These are phyloP conservation scores for Hypolimnas misippus DNA, from an alignment of 2,888 invertebrate species.

Conservation along the genomic window DNA sequence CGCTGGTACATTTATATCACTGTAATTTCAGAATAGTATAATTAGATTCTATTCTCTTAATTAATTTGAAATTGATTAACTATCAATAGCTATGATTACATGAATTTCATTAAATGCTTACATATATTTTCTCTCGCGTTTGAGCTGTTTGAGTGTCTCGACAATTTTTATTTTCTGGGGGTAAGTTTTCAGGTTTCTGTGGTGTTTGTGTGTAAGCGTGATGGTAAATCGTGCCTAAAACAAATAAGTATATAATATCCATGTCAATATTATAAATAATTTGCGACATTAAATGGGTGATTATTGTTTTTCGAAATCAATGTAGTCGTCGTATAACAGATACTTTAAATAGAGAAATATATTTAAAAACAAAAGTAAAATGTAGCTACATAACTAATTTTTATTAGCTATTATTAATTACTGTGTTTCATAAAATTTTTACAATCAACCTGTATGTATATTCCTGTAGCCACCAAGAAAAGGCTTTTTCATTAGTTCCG, in stretches of 20 bases:
- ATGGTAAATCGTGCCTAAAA: slow-evolving; percentile 86
- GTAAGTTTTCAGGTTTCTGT: slow-evolving; percentile 81
- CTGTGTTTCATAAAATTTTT: too few species aligned
- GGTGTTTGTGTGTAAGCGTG: slow-evolving; percentile 94
- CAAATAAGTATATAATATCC: slow-evolving; percentile 11
- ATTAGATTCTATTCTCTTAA: too few species aligned
- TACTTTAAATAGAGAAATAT: too few species aligned
- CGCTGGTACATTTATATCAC: background rate
- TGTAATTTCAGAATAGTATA: background rate
- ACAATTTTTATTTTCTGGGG: slow-evolving; percentile 78
- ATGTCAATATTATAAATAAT: too few species aligned
- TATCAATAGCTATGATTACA: background rate
- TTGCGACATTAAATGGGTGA: too few species aligned
- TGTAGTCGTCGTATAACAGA: too few species aligned
- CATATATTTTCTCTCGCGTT: slow-evolving; percentile 77
- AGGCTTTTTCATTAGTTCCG: slow-evolving; percentile 86
- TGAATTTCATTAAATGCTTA: slow-evolving; percentile 51
- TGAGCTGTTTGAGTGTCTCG: slow-evolving; percentile 88
- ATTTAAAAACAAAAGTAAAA: too few species aligned
- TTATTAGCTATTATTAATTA: too few species aligned
- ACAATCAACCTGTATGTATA: slow-evolving; percentile 82
- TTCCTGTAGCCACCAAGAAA: slow-evolving; percentile 93
- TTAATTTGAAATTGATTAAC: background rate
- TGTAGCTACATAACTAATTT: too few species aligned
- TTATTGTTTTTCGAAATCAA: too few species aligned